Conservation (phyloP, 2,797 vertebrate species). For the Otolemur crassicaudatus region DNA sequence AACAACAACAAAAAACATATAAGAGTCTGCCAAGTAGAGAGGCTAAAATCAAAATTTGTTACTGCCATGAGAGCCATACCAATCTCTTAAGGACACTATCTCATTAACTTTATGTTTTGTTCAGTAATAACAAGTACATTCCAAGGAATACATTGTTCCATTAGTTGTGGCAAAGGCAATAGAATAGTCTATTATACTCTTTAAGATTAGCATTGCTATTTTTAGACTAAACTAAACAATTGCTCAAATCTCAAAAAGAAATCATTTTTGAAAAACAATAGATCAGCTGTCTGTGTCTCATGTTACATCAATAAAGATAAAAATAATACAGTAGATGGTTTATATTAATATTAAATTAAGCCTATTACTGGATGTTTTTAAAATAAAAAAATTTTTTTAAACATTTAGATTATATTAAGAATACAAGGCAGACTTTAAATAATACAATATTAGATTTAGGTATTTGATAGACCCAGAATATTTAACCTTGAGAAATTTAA, state of each 20-base stretch:
- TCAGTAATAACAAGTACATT: conserved; percentile 71
- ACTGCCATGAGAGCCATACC: background rate
- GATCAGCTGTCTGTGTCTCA: conserved; percentile 61
- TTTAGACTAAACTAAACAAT: conserved; percentile 81
- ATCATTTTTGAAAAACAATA: conserved; percentile 76
- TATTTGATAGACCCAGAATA: background rate
- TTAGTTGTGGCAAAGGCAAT: conserved; percentile 67
- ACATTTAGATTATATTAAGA: background rate
- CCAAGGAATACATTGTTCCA: conserved; percentile 63
- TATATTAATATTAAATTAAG: background rate
- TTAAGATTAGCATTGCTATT: conserved; percentile 75
- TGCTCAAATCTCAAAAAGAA: conserved; percentile 72
- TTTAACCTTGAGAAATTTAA: conserved; percentile 28
- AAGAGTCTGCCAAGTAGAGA: background rate
- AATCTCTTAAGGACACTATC: conserved; percentile 46
- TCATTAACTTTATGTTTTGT: conserved; percentile 62
- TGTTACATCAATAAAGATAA: conserved; percentile 57
- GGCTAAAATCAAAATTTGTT: conserved; percentile 27
- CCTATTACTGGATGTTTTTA: background rate
- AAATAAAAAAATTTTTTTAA: conserved; percentile 17
- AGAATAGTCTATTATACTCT: conserved; percentile 66
- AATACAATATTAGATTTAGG: conserved; percentile 30
- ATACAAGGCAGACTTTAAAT: conserved; percentile 4
- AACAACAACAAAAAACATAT: background rate
- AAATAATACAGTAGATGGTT: conserved; percentile 39